Evolutionary conservation across 1,140 invertebrate genomes (phyloP).

Genomic region (Uloborus diversus): DNA sequence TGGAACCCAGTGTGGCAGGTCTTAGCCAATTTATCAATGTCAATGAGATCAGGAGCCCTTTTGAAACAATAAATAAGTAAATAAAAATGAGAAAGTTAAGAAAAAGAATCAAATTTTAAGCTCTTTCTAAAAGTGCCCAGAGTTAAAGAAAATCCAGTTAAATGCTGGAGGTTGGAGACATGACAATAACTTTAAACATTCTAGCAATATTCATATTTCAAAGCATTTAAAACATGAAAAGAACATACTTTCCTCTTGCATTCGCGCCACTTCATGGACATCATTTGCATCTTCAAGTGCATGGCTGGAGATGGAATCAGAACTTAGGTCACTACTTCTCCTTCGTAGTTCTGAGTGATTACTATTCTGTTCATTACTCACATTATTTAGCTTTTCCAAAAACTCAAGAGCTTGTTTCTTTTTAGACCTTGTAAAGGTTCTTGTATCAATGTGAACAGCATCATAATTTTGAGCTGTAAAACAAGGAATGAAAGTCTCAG

Average conservation of each 20-base stretch:
- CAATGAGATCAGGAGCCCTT: too few species aligned
- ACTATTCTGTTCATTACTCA: neutral
- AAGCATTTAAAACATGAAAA: too few species aligned
- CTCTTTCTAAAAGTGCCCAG: too few species aligned
- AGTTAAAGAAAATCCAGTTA: too few species aligned
- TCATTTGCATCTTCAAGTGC: conserved; percentile 61
- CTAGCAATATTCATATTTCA: too few species aligned
- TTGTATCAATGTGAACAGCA: conserved; percentile 22
- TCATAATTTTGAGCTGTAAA: conserved; percentile 32
- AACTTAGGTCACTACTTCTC: conserved; percentile 59
- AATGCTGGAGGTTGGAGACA: too few species aligned
- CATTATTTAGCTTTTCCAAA: conserved; percentile 23
- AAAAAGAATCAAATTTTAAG: too few species aligned
- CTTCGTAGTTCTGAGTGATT: neutral
- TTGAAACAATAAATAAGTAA: too few species aligned
- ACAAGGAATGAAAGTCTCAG: neutral
- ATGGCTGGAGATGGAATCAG: conserved; percentile 58
- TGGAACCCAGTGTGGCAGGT: too few species aligned
- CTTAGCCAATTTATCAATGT: too few species aligned
- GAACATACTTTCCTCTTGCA: conserved; percentile 62
- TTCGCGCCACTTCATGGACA: conserved; percentile 61
- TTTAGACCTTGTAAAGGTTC: conserved; percentile 65
- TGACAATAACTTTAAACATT: too few species aligned
- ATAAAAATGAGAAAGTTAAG: too few species aligned
- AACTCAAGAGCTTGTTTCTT: conserved; percentile 56